Base-by-base conservation (phyloP, 2,888 invertebrate genomes). In the Monopis laevigella region DNA sequence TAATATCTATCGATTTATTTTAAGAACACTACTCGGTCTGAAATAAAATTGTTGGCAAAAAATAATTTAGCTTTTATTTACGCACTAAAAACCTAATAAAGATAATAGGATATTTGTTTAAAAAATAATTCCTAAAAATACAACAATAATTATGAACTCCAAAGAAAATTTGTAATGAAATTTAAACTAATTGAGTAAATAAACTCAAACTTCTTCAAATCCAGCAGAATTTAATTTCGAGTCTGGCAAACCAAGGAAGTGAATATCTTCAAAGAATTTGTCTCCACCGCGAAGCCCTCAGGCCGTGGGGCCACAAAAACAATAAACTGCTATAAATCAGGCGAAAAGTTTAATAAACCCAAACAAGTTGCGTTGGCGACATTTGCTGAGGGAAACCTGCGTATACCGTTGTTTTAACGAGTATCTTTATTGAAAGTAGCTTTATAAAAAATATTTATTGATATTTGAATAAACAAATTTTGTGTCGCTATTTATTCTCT, bases 241-340 rank as follows among this genome's bases (percentile, higher is more conserved):
- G 21, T 36, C 10, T 5, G 24, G 6, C 6, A 24, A 10, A 21
- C 13, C n/a, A 21, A 21, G 13, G 12, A 29, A 29, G n/a, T 29
- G 7, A 11, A 36, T 36, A 21, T 36, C 36, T 36, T 36, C 36
- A 36, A 36, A 36, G 36, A 36, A 21, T 36, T 36, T 36, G 36
- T 36, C 36, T 36, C 36, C 36, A 12, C 21, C 21, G 21, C 21
- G 18, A 32, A 32, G 35, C n/a, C 30, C 12, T 30, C 30, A 32
- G 32, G 24, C 17, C 11, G 17, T 28, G 40, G 28, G 40, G 28
- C 56, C 52, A 44, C 56, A 52, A 60, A 69, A 69, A 71, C 69
- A 68, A 69, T 68, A 65, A 68, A 69, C 64, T 65, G 58, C 54
- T 59, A 67, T 70, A 71, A 69, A 71, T 70, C 71, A 69, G 53